Evolutionary conservation across 2,888 invertebrate genomes (phyloP).

Genomic region (Cylloceria caligata): DNA sequence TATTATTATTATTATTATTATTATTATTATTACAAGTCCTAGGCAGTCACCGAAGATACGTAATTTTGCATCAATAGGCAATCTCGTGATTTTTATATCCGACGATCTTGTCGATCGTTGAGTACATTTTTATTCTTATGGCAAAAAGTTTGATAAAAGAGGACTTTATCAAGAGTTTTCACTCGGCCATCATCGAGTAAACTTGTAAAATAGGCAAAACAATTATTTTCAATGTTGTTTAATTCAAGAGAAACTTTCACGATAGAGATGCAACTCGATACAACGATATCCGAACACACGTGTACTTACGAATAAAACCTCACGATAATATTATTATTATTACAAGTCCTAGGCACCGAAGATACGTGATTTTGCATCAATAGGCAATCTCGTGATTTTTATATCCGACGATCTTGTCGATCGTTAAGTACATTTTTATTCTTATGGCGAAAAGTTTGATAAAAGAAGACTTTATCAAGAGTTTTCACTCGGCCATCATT

Average conservation of each 20-base stretch:
- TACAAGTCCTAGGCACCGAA: not conserved
- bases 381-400: not conserved
- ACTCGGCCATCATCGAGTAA: not conserved
- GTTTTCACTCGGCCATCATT: not conserved
- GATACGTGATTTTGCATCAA: not conserved
- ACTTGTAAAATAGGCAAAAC: not conserved
- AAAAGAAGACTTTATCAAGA: too few species aligned
- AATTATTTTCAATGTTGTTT: not conserved
- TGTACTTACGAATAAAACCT: not conserved
- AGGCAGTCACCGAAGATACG: conserved; percentile 1
- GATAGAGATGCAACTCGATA: conserved; percentile 13
- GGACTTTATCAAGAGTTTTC: too few species aligned
- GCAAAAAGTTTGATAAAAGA: not conserved
- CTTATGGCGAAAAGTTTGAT: not conserved
- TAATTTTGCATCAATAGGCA: not conserved
- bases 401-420: not conserved
- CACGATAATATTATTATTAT: not conserved
- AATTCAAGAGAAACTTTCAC: conserved; percentile 22
- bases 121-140: not conserved
- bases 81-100: not conserved
- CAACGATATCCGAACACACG: not conserved
- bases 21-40: not conserved
- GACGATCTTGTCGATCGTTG: not conserved
- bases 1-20: too few species aligned
- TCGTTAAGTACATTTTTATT: not conserved